phyloP scores from a whole-genome alignment of 2,113 vertebrate genomes.

The Zeus faber region DNA sequence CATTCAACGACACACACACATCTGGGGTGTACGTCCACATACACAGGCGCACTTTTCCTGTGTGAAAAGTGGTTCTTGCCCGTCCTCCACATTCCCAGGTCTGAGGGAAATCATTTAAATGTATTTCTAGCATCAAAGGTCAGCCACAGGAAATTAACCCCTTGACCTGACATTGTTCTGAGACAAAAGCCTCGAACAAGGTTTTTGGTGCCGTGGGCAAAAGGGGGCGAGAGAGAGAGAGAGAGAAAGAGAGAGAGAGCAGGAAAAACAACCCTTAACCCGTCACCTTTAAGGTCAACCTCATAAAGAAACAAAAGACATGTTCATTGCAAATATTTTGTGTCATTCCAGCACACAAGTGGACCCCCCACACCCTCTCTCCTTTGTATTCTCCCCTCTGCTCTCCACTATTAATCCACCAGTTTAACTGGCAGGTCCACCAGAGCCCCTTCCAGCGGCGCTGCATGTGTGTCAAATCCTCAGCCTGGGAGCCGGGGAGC shows the following conservation, averaged over 20 bases:
- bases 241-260: neutral
- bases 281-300: too few relatives aligned
- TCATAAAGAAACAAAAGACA: neutral
- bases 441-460: too few relatives aligned
- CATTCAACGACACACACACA: neutral
- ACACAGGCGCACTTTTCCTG: too few relatives aligned
- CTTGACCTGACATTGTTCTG: neutral
- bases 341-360: too few relatives aligned
- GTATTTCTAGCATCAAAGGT: neutral
- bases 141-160: neutral
- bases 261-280: neutral
- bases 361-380: too few relatives aligned
- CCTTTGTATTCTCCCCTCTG: too few relatives aligned
- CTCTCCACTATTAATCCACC: too few relatives aligned
- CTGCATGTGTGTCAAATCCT: too few relatives aligned
- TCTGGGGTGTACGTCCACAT: neutral
- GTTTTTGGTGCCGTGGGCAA: neutral
- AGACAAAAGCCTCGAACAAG: neutral
- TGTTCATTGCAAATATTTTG: too few relatives aligned
- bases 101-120: neutral
- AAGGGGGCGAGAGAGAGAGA: too few relatives aligned
- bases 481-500: too few relatives aligned
- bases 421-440: too few relatives aligned
- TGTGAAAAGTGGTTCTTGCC: neutral
- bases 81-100: neutral